Evolutionary conservation across 2,888 invertebrate species (phyloP).

Genomic region (Leptopilina drosophilae): DNA sequence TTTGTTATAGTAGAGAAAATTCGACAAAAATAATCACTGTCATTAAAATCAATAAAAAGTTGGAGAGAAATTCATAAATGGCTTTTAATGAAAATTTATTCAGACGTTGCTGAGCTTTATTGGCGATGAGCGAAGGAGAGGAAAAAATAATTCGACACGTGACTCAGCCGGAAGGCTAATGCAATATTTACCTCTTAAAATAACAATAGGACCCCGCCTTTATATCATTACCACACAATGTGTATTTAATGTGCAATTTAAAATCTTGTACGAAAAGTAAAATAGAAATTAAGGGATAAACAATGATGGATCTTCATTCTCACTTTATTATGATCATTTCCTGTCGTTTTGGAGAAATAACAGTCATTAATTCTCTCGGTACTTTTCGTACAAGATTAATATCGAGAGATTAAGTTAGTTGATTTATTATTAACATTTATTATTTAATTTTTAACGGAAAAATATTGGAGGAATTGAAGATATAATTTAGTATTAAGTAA

Average conservation of each 20-base stretch:
- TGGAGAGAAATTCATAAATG: not conserved
- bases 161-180: constrained; percentile 36
- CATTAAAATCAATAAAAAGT: not conserved
- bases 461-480: no score
- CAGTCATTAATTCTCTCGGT: not conserved
- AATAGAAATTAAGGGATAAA: not conserved
- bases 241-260: constrained; percentile 4
- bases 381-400: not conserved
- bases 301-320: not conserved
- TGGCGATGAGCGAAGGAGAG: constrained; percentile 15
- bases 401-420: no score
- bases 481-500: no score
- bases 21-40: not conserved
- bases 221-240: constrained; percentile 29
- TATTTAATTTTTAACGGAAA: no score
- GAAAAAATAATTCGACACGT: constrained; percentile 36
- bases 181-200: constrained; percentile 24
- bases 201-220: constrained; percentile 34
- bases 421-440: no score
- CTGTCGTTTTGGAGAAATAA: not conserved
- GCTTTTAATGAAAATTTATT: constrained; percentile 7
- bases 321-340: constrained; percentile 15
- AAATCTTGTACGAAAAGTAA: constrained; percentile 5
- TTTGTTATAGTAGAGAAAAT: no score
- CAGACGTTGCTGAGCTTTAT: no score